A percentile compares a stretch with the other conserved stretches of the same genome.
These are phyloP conservation scores for Yponomeuta plumbellus DNA, from an alignment of 2,888 invertebrate genomes.

Conservation along the genomic window DNA sequence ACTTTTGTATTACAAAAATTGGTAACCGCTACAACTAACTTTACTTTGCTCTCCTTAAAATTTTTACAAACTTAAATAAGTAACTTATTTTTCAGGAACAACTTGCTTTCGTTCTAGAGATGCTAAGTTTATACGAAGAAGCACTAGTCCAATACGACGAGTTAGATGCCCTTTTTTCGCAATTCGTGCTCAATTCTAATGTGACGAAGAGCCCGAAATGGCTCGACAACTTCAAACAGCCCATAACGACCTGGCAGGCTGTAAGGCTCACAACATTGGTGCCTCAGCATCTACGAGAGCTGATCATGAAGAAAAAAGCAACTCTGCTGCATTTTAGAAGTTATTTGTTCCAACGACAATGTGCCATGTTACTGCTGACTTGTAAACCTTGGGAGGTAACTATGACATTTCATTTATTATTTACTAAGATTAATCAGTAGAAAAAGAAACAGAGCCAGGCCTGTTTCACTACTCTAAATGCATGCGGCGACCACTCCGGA, in stretches of 20 bases:
- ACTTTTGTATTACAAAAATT: too few species aligned
- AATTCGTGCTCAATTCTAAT: conserved; percentile 96
- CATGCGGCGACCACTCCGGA: too few species aligned
- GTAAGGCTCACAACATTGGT: conserved; percentile 80
- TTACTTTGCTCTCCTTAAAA: too few species aligned
- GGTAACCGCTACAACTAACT: too few species aligned
- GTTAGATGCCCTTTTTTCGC: conserved; percentile 96
- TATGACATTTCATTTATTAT: not conserved
- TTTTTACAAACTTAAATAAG: conserved; percentile 5
- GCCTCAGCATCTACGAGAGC: conserved; percentile 72
- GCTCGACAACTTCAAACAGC: conserved; percentile 87
- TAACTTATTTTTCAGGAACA: conserved; percentile 84
- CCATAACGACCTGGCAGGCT: conserved; percentile 90
- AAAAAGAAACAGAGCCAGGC: too few species aligned
- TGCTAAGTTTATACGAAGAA: conserved; percentile 94
- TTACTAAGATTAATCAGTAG: too few species aligned
- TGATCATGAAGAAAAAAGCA: conserved; percentile 71
- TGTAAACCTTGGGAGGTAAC: conserved; percentile 87
- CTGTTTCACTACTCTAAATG: too few species aligned
- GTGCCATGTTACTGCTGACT: conserved; percentile 85
- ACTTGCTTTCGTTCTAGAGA: conserved; percentile 95
- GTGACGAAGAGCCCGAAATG: conserved; percentile 91
- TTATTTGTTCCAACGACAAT: conserved; percentile 95
- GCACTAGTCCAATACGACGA: conserved; percentile 98
- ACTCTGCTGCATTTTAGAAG: conserved; percentile 93